Conservation (phyloP, 2,888 invertebrate genomes). For the Pomacea canaliculata region DNA sequence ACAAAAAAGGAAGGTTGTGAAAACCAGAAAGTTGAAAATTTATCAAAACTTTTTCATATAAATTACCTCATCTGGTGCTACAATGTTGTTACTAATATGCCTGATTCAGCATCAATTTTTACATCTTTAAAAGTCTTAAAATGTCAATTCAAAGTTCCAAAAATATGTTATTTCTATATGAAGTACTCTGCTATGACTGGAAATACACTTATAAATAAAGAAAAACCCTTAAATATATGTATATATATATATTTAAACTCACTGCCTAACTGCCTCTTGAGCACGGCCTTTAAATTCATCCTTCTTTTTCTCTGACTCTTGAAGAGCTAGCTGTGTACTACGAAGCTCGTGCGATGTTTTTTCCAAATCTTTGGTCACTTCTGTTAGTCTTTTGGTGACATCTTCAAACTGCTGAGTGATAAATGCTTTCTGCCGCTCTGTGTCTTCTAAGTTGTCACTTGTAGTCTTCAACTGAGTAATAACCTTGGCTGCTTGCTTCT, state of each 20-base stretch:
- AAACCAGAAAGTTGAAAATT: neutral
- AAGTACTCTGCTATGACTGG: no score
- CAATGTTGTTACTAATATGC: no score
- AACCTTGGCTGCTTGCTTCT: conserved; percentile 57
- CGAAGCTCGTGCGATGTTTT: conserved; percentile 52
- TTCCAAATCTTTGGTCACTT: conserved; percentile 56
- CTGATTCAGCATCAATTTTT: no score
- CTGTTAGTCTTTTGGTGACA: conserved; percentile 48
- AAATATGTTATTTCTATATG: no score
- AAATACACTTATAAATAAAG: neutral
- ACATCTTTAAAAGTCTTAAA: no score
- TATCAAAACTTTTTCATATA: neutral
- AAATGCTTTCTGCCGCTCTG: conserved; percentile 56
- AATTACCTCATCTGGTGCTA: neutral
- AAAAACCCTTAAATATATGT: neutral
- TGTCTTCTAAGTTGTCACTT: conserved; percentile 57
- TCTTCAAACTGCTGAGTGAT: conserved; percentile 59
- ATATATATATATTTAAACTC: conserved; percentile 32
- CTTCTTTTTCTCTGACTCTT: conserved; percentile 59
- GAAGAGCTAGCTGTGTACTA: conserved; percentile 53
- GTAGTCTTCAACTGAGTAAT: conserved; percentile 61
- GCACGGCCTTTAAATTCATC: conserved; percentile 65
- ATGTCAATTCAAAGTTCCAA: no score
- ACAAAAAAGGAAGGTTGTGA: neutral
- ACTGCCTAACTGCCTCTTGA: conserved; percentile 67